These are phyloP conservation scores for Hymenochirus boettgeri DNA, from an alignment of 2,113 vertebrate species.

Conservation along the genomic window DNA sequence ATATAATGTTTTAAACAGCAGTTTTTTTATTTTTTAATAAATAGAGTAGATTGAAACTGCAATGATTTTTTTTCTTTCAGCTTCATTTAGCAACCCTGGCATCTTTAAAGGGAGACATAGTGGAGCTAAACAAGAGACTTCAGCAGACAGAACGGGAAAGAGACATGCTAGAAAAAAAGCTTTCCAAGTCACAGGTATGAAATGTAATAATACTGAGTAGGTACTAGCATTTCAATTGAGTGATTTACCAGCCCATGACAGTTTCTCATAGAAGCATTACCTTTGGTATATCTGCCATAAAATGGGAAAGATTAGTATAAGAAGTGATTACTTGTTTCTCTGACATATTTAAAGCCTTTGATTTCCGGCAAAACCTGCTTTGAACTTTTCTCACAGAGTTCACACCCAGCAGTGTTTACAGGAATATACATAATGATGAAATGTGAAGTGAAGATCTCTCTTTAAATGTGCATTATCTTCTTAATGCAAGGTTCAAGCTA, in stretches of 20 bases:
- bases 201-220: background rate
- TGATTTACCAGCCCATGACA: background rate
- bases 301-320: background rate
- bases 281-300: background rate
- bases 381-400: background rate
- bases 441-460: too few relatives aligned
- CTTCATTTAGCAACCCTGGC: slow-evolving; percentile 80
- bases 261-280: too few relatives aligned
- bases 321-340: background rate
- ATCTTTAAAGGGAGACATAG: slow-evolving; percentile 77
- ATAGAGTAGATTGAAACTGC: background rate
- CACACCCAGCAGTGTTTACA: background rate
- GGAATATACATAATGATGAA: background rate
- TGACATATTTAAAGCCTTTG: background rate
- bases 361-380: slow-evolving; percentile 4
- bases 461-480: too few relatives aligned
- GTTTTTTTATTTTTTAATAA: too few relatives aligned
- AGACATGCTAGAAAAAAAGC: slow-evolving; percentile 75
- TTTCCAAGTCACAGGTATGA: slow-evolving; percentile 78
- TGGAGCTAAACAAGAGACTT: slow-evolving; percentile 78
- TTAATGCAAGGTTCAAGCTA: too few relatives aligned
- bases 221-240: background rate
- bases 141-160: slow-evolving; percentile 77
- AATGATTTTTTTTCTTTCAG: slow-evolving; percentile 50
- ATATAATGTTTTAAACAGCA: too few relatives aligned